Percentiles rank a stretch among this genome's conserved stretches.
Conservation (phyloP, 1,140 invertebrate species). For the Eciton burchellii region DNA sequence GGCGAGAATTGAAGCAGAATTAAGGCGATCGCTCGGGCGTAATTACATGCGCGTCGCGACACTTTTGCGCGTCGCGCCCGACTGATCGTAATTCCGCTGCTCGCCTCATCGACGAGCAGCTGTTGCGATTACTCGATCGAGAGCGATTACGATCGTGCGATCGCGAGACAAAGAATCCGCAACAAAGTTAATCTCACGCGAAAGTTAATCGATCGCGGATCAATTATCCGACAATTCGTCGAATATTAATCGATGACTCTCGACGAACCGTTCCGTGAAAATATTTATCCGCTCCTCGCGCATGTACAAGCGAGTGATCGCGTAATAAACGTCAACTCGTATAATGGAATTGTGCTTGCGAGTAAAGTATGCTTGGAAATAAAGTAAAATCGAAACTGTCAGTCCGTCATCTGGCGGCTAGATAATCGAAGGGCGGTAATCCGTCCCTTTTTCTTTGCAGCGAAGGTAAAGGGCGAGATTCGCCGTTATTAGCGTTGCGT, state of each 20-base stretch:
- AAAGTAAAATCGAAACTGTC: slow-evolving; percentile 21
- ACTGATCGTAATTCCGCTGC: slow-evolving; percentile 47
- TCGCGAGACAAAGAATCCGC: background rate
- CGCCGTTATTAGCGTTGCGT: too few relatives aligned
- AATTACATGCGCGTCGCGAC: slow-evolving; percentile 43
- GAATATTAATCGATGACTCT: background rate
- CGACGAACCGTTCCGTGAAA: background rate
- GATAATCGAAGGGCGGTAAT: background rate
- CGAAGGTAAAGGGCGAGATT: too few relatives aligned
- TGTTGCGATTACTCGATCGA: slow-evolving; percentile 23
- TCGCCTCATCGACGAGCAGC: slow-evolving; percentile 16
- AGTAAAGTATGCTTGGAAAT: too few relatives aligned
- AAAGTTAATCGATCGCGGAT: too few relatives aligned
- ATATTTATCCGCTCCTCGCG: background rate
- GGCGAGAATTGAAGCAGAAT: slow-evolving; percentile 13
- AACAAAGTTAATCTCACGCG: too few relatives aligned
- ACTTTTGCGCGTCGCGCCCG: slow-evolving; percentile 19
- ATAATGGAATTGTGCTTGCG: slow-evolving; percentile 16
- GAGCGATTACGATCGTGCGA: slow-evolving; percentile 42
- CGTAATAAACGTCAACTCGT: background rate
- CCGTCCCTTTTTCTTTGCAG: background rate
- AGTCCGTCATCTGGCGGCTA: background rate
- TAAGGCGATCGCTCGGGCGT: background rate
- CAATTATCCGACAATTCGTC: too few relatives aligned
- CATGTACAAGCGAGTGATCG: slow-evolving; percentile 13